These are phyloP conservation scores for Zele albiditarsus DNA, from an alignment of 2,888 invertebrate genomes.

Conservation along the genomic window DNA sequence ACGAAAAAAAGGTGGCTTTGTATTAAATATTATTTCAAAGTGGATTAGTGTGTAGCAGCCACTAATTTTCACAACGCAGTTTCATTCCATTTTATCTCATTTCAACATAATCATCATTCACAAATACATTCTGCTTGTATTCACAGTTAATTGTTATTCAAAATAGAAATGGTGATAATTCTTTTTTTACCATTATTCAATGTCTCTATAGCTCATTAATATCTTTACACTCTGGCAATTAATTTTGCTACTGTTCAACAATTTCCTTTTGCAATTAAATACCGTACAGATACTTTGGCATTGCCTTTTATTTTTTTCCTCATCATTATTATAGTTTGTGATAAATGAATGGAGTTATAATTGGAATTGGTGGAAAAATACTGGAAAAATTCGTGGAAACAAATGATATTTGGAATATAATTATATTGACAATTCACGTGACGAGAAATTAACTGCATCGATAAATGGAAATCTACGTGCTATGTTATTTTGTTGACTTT, in stretches of 20 bases:
- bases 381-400: not conserved
- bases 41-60: too few species aligned
- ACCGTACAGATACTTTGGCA: conserved; percentile 16
- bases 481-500: not conserved
- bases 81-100: too few species aligned
- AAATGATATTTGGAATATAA: too few species aligned
- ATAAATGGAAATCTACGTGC: too few species aligned
- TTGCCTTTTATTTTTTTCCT: not conserved
- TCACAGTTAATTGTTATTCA: not conserved
- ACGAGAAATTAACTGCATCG: too few species aligned
- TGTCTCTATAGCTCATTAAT: conserved; percentile 22
- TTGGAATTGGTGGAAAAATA: not conserved
- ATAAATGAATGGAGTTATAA: not conserved
- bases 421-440: too few species aligned
- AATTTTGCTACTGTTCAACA: conserved; percentile 17
- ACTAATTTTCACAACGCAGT: too few species aligned
- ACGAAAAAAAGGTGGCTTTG: too few species aligned
- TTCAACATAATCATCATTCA: too few species aligned
- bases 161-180: not conserved
- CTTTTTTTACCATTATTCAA: not conserved
- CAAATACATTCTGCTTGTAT: not conserved
- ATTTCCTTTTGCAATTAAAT: conserved; percentile 21
- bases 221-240: conserved; percentile 34
- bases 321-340: not conserved
- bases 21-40: too few species aligned